phyloP scores from a whole-genome alignment of 2,888 invertebrate genomes.

The Catocala fraxini region DNA sequence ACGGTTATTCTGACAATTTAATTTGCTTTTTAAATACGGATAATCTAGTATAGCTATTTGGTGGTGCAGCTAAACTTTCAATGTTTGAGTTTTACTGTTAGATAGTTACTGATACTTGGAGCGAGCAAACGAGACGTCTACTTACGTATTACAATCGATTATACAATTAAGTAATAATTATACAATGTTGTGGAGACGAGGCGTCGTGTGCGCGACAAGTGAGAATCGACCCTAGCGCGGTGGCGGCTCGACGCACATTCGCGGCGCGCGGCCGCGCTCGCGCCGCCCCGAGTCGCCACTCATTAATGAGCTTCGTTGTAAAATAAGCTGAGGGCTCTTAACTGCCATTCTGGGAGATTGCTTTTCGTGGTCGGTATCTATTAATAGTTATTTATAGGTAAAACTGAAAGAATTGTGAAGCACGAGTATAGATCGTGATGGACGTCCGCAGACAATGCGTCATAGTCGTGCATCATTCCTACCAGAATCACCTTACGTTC shows the following conservation, averaged over 20 bases:
- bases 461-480: slow-evolving; percentile 65
- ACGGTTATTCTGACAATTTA: slow-evolving; percentile 9
- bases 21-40: slow-evolving; percentile 24
- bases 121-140: slow-evolving; percentile 45
- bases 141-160: slow-evolving; percentile 60
- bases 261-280: slow-evolving; percentile 35
- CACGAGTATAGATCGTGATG: slow-evolving; percentile 64
- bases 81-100: slow-evolving; percentile 41
- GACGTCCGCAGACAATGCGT: slow-evolving; percentile 66
- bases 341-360: slow-evolving; percentile 82
- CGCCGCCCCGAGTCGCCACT: slow-evolving; percentile 31
- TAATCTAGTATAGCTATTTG: slow-evolving; percentile 28
- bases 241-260: slow-evolving; percentile 62
- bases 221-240: slow-evolving; percentile 61
- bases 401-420: slow-evolving; percentile 72
- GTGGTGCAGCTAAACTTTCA: slow-evolving; percentile 31
- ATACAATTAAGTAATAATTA: slow-evolving; percentile 78
- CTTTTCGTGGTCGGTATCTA: slow-evolving; percentile 83
- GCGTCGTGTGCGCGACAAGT: slow-evolving; percentile 43
- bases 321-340: slow-evolving; percentile 81
- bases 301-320: slow-evolving; percentile 84
- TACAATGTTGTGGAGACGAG: slow-evolving; percentile 66
- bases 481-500: slow-evolving; percentile 50
- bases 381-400: slow-evolving; percentile 83
- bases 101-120: slow-evolving; percentile 34